Evolutionary conservation across 2,797 vertebrate species (phyloP).

Genomic region (Sparus aurata): DNA sequence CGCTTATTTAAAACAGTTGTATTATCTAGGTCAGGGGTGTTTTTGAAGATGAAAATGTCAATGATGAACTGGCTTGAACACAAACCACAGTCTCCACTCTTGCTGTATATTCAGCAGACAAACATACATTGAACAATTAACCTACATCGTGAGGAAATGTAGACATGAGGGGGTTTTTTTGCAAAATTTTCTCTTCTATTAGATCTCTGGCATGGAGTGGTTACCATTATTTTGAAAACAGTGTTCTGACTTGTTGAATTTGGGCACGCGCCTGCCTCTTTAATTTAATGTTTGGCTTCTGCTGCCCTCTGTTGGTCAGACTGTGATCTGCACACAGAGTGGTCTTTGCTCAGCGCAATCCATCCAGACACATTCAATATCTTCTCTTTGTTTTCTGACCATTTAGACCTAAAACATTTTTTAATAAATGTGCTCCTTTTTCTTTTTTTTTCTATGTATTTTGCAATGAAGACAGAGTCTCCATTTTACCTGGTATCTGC

Average conservation of each 20-base stretch:
- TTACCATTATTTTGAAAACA: neutral
- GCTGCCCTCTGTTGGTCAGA: slow-evolving; percentile 61
- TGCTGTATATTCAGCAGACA: neutral
- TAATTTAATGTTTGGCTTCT: slow-evolving; percentile 38
- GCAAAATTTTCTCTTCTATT: neutral
- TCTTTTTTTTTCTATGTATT: neutral
- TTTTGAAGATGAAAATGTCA: slow-evolving; percentile 11
- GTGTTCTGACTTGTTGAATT: neutral
- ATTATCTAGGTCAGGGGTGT: neutral
- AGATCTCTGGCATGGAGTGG: neutral
- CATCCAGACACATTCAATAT: neutral
- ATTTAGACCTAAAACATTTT: neutral
- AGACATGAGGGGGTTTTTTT: neutral
- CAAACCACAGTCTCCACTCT: slow-evolving; percentile 7
- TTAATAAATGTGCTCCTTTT: neutral
- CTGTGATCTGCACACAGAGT: neutral
- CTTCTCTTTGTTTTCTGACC: neutral
- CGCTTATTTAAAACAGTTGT: neutral
- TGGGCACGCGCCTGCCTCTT: neutral
- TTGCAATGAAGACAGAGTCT: neutral
- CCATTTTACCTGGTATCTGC: neutral
- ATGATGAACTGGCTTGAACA: slow-evolving; percentile 17
- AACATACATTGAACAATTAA: neutral
- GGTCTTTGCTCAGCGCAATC: neutral
- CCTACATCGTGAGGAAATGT: neutral